Evolutionary conservation across 2,113 vertebrate species (phyloP).

Genomic region (Mustela nigripes): DNA sequence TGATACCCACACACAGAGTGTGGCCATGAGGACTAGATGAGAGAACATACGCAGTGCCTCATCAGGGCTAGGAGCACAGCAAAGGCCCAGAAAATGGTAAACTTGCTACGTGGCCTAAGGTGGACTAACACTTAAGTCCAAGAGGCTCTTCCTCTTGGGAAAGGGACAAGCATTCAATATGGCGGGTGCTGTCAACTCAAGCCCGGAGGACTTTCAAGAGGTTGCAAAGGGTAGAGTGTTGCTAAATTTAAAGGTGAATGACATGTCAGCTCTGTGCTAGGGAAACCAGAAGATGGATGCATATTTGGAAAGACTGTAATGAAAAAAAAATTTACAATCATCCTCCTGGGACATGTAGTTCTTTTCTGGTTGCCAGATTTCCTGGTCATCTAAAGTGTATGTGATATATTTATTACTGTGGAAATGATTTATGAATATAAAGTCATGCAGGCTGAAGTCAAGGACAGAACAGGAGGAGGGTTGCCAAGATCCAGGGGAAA

Average conservation of each 20-base stretch:
- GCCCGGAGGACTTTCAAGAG: background rate
- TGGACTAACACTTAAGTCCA: background rate
- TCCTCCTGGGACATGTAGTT: conserved; percentile 60
- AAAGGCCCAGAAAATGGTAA: background rate
- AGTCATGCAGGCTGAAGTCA: conserved; percentile 47
- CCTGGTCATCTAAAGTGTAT: conserved; percentile 63
- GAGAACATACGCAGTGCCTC: background rate
- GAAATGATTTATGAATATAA: conserved; percentile 69
- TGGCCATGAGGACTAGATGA: background rate
- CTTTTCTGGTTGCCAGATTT: conserved; percentile 72
- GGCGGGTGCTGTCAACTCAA: background rate
- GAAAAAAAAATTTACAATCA: conserved; percentile 17
- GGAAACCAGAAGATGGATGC: background rate
- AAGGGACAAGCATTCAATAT: background rate
- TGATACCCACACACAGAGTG: background rate
- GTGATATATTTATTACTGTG: conserved; percentile 74
- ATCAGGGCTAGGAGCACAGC: background rate
- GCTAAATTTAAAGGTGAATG: conserved; percentile 24
- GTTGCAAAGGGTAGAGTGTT: background rate
- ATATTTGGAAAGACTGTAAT: conserved; percentile 62
- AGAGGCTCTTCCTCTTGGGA: background rate
- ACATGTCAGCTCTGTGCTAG: background rate
- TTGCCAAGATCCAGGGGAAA: conserved; percentile 65
- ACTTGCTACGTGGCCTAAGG: background rate
- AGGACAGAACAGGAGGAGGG: background rate